phyloP scores from a whole-genome alignment of 2,888 invertebrate genomes.

The Thereva unica region DNA sequence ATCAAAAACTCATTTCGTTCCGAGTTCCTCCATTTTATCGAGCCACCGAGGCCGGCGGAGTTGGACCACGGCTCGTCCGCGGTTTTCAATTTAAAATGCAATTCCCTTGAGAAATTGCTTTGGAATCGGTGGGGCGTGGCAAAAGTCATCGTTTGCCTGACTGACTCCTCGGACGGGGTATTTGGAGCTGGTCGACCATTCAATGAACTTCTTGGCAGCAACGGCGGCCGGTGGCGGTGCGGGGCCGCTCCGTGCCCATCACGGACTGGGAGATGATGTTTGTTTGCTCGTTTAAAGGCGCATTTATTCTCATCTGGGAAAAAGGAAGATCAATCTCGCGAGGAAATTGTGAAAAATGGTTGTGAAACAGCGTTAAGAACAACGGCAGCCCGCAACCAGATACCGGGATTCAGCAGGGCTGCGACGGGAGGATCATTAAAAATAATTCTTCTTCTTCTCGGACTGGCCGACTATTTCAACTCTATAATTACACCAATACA shows the following conservation, averaged over 20 bases:
- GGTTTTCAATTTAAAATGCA: constrained; percentile 38
- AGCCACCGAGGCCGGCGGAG: constrained; percentile 3
- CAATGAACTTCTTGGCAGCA: constrained; percentile 18
- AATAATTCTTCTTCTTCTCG: constrained; percentile 34
- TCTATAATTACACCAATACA: constrained; percentile 32
- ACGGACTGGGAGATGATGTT: constrained; percentile 32
- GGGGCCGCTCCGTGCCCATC: constrained; percentile 10
- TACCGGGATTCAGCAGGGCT: constrained; percentile 1
- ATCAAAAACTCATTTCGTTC: constrained; percentile 27
- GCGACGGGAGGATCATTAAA: constrained; percentile 37
- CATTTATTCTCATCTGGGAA: constrained; percentile 32
- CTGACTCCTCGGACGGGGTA: constrained; percentile 34
- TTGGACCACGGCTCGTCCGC: constrained; percentile 12
- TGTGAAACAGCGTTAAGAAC: constrained; percentile 26
- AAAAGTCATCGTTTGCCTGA: constrained; percentile 40
- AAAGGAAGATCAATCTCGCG: constrained; percentile 33
- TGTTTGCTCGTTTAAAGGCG: constrained; percentile 36
- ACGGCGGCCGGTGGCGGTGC: neutral
- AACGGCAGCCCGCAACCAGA: constrained; percentile 1
- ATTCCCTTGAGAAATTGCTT: constrained; percentile 40
- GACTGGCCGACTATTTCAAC: constrained; percentile 19
- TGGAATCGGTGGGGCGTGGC: constrained; percentile 40
- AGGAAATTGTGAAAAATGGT: constrained; percentile 37
- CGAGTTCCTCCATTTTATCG: constrained; percentile 29
- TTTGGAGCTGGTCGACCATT: constrained; percentile 33